A percentile compares a stretch with the other conserved stretches of the same genome.
phyloP scores from a whole-genome alignment of 1,140 invertebrate species.

The Drosophila nebulosa region DNA sequence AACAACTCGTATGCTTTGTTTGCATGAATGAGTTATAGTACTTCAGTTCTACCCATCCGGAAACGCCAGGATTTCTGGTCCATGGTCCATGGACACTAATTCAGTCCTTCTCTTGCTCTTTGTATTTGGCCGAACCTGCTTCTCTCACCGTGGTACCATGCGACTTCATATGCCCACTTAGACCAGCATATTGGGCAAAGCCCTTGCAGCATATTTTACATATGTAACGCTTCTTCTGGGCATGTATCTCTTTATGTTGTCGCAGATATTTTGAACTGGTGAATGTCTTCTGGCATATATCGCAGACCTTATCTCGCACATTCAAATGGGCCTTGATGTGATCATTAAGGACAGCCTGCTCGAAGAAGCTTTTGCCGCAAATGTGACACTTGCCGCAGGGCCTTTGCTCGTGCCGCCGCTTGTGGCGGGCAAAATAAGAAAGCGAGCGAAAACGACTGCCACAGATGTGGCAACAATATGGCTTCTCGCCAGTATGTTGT shows the following conservation, averaged over 20 bases:
- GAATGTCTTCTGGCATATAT: constrained; percentile 51
- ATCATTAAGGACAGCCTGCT: constrained; percentile 25
- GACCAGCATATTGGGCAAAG: constrained; percentile 36
- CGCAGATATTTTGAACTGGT: constrained; percentile 43
- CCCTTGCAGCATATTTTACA: constrained; percentile 58
- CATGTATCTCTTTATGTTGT: constrained; percentile 56
- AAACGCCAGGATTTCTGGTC: too few species aligned
- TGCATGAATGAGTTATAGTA: too few species aligned
- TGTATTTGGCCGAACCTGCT: neutral
- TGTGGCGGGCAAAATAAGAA: constrained; percentile 40
- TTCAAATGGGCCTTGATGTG: constrained; percentile 52
- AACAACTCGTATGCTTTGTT: too few species aligned
- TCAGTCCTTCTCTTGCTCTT: neutral
- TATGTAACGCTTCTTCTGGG: constrained; percentile 32
- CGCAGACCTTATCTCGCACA: constrained; percentile 53
- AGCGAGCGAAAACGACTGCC: constrained; percentile 40
- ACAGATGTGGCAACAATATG: constrained; percentile 52
- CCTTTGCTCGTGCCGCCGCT: constrained; percentile 40
- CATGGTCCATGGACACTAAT: too few species aligned
- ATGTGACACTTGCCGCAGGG: constrained; percentile 43
- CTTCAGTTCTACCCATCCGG: too few species aligned
- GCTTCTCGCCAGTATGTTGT: constrained; percentile 47
- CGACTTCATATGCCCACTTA: constrained; percentile 40
- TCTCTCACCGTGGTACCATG: constrained; percentile 7
- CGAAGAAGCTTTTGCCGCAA: constrained; percentile 46